Evolutionary conservation across 1,140 invertebrate species (phyloP).

Genomic region (Globodera rostochiensis): DNA sequence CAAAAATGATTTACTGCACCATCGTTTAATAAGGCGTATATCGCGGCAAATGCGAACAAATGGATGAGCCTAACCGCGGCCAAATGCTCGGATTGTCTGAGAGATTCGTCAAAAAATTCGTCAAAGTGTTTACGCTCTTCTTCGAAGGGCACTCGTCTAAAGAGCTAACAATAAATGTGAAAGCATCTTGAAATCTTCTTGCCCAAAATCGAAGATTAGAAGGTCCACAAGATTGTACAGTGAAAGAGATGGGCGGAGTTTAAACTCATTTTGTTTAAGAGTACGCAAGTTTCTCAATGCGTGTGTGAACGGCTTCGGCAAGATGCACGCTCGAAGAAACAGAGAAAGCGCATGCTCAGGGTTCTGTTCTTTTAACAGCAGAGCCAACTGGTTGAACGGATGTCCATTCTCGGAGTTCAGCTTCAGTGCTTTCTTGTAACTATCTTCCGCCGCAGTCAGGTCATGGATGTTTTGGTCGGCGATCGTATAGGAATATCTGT

Average conservation of each 20-base stretch:
- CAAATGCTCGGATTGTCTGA: not conserved
- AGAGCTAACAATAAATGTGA: not conserved
- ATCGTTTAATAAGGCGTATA: slow-evolving; percentile 8
- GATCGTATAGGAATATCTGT: slow-evolving; percentile 22
- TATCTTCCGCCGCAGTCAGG: slow-evolving; percentile 3
- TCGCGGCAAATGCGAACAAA: slow-evolving; percentile 3
- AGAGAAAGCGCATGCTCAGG: not conserved
- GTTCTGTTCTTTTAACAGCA: slow-evolving; percentile 9
- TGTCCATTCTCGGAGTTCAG: slow-evolving; percentile 10
- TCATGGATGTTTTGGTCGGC: slow-evolving; percentile 5
- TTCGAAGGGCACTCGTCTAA: slow-evolving; percentile 21
- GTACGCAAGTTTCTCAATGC: slow-evolving; percentile 11
- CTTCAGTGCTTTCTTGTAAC: slow-evolving; percentile 17
- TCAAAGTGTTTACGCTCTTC: slow-evolving; percentile 21
- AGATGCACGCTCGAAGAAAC: slow-evolving; percentile 1
- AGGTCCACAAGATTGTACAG: not conserved
- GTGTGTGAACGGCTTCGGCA: slow-evolving; percentile 1
- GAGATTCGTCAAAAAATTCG: slow-evolving; percentile 1
- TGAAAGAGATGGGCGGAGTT: not conserved
- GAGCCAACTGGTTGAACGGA: slow-evolving; percentile 22
- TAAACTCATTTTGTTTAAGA: slow-evolving; percentile 6
- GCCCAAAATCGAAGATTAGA: not conserved
- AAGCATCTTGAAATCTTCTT: not conserved
- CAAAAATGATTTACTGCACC: not conserved
- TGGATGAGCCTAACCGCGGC: slow-evolving; percentile 14